Evolutionary conservation across 2,113 vertebrate species (phyloP).

Genomic region (Siniperca chuatsi): DNA sequence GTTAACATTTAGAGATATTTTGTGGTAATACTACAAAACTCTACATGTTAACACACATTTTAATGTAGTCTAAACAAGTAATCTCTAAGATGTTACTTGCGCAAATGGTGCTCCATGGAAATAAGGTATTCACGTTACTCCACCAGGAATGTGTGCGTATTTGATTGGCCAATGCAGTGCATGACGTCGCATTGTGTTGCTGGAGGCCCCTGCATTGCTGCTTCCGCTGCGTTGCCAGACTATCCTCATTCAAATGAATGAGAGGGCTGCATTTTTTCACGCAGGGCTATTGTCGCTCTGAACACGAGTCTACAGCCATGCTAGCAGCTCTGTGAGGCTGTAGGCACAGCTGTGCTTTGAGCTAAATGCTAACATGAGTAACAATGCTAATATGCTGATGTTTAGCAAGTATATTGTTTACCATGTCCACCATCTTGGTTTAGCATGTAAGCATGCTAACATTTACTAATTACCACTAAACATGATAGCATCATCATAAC

Average conservation of each 20-base stretch:
- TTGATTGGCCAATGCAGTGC: background rate
- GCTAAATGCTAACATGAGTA: background rate
- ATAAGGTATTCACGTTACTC: background rate
- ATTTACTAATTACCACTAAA: background rate
- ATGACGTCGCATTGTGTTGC: background rate
- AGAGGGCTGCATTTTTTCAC: too few species aligned
- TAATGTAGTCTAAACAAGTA: too few species aligned
- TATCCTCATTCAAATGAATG: too few species aligned
- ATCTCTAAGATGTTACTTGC: too few species aligned
- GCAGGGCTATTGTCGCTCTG: too few species aligned
- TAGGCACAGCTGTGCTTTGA: background rate
- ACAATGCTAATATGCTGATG: background rate
- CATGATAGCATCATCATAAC: too few species aligned
- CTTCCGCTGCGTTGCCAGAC: too few species aligned
- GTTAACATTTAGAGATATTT: too few species aligned
- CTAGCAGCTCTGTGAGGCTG: background rate
- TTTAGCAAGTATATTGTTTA: background rate
- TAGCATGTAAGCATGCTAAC: background rate
- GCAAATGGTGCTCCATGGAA: too few species aligned
- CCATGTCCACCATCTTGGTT: background rate
- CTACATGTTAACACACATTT: too few species aligned
- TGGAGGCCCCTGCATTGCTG: too few species aligned
- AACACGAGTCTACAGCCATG: background rate
- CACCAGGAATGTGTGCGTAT: background rate
- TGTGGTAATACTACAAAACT: too few species aligned